Conservation (phyloP, 2,797 vertebrate genomes). For the Liasis olivaceus region DNA sequence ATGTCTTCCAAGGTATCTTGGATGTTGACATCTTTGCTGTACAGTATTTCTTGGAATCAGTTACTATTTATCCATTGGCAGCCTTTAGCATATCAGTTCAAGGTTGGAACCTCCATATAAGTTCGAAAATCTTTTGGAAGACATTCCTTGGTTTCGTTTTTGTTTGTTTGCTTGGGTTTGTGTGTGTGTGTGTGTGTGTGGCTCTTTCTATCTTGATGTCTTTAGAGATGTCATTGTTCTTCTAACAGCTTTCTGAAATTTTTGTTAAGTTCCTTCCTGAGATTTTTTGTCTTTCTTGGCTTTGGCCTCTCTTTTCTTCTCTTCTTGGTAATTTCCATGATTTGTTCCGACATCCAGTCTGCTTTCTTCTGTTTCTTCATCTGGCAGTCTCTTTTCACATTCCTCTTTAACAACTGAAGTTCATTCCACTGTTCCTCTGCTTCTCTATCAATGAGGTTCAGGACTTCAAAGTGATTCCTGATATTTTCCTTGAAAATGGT, state of each 20-base stretch:
- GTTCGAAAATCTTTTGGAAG: neutral
- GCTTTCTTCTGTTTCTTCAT: neutral
- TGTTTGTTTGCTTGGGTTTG: neutral
- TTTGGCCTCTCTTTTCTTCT: neutral
- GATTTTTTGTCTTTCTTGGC: neutral
- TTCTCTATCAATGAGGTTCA: neutral
- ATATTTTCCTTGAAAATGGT: neutral
- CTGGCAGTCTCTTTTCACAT: neutral
- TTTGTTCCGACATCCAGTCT: neutral
- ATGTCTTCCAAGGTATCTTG: too few species aligned
- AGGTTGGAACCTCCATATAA: neutral
- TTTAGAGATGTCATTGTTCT: neutral
- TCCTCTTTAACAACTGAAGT: neutral
- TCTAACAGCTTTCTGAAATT: neutral
- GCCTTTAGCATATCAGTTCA: neutral
- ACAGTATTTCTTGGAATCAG: too few species aligned
- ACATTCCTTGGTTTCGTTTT: neutral
- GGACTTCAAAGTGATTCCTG: neutral
- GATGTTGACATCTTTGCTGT: too few species aligned
- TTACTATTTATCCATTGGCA: neutral
- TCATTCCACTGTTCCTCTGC: neutral
- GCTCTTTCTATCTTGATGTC: neutral
- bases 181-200: neutral
- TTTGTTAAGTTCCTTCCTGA: neutral
- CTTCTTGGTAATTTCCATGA: neutral